These are phyloP conservation scores for Melanotaenia trifasciata DNA, from an alignment of 2,797 vertebrate species.

Conservation along the genomic window DNA sequence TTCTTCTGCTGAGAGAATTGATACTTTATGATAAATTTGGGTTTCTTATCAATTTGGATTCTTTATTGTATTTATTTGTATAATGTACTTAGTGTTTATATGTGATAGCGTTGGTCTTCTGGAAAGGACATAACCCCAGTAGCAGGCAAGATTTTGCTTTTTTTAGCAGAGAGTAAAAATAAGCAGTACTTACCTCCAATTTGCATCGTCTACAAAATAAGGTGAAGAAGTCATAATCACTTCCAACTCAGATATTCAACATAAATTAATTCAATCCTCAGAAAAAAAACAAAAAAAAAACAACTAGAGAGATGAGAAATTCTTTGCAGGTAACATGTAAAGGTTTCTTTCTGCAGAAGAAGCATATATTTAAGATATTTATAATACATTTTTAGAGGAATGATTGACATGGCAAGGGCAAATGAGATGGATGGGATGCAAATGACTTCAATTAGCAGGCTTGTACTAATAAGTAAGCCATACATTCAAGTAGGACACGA, in stretches of 20 bases:
- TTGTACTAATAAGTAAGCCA: constrained; percentile 65
- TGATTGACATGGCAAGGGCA: constrained; percentile 59
- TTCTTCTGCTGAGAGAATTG: neutral
- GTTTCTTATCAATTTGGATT: neutral
- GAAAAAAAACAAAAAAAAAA: constrained; percentile 15
- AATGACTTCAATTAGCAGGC: constrained; percentile 71
- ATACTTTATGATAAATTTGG: neutral
- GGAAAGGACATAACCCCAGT: no score
- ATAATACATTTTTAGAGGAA: constrained; percentile 41
- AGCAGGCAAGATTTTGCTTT: no score
- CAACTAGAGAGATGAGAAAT: constrained; percentile 24
- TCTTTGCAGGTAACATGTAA: constrained; percentile 22
- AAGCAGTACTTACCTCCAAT: no score
- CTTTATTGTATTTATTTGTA: neutral
- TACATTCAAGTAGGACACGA: constrained; percentile 57
- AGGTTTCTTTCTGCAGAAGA: constrained; percentile 40
- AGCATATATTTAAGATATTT: constrained; percentile 53
- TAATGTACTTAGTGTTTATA: no score
- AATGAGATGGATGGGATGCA: constrained; percentile 59
- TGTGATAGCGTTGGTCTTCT: no score
- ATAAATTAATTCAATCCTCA: neutral
- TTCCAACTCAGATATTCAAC: neutral
- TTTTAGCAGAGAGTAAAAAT: no score
- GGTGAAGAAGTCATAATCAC: neutral
- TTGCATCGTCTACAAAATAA: no score